Base-by-base conservation (phyloP, 2,113 vertebrate genomes). In the Pteruthius melanotis region DNA sequence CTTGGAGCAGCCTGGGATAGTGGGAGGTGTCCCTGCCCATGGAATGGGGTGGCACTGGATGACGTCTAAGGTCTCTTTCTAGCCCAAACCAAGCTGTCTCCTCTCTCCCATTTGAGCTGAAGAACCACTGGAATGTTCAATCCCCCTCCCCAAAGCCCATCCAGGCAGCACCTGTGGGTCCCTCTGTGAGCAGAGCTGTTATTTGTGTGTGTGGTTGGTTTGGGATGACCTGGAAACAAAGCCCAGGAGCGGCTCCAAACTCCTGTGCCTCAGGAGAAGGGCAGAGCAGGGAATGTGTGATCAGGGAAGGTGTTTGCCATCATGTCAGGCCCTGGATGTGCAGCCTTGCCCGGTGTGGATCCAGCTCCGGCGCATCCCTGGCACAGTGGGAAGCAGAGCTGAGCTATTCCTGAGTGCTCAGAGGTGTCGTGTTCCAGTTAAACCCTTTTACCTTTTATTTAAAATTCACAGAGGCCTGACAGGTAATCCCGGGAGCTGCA, bases 371-470 rank as follows among this genome's bases (percentile, higher is more conserved):
- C 4, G 6, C 23, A 1, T n/a, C 19, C 83, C 76, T 83, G 81
- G 77, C 23, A 21, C 77, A 9, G 91, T 7, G n/a, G 83, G 65
- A n/a, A 9, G 9, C 4, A 0, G 69, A 69, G 64, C 80, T 1
- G 72, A 82, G 96, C 88, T 66, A 3, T 6, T 66, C 52, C 81
- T 14, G 49, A 37, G 42, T 8, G 93, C 93, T 59, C 93, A 6
- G 94, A 77, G 87, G 65, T 65, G 92, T 47, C 6, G 27, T 64
- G 82, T 40, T 93, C 60, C 4, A 76, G 27, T 88, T 92, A 75
- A 94, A 93, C 69, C 78, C 85, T 88, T 96, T 93, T 69, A 68
- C 94, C 90, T 94, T 82, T 21, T 44, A 45, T 95, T 93, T 91
- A 87, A 82, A 89, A 91, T 74, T 71, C 72, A 24, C 78, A 30